A percentile compares a stretch with the other conserved stretches of the same genome.
Conservation (phyloP, 1,140 invertebrate species). For the Galleria mellonella region DNA sequence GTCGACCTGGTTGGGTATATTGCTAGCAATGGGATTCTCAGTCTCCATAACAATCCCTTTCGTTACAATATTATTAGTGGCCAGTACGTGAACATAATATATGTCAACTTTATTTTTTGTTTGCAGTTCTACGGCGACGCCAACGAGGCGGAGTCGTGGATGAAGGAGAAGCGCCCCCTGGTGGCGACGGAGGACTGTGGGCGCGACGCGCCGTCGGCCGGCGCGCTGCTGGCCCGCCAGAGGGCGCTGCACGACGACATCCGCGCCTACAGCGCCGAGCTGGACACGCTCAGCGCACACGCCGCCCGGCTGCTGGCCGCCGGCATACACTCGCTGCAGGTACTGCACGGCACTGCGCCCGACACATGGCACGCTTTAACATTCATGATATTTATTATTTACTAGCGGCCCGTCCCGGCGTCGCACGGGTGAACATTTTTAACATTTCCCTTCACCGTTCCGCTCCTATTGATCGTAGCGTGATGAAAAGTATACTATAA, state of each 20-base stretch:
- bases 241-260: slow-evolving; percentile 93
- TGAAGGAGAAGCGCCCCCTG: slow-evolving; percentile 93
- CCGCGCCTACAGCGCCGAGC: slow-evolving; percentile 91
- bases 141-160: slow-evolving; percentile 98
- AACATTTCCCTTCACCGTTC: too few species aligned
- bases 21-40: too few species aligned
- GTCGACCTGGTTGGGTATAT: too few species aligned
- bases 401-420: slow-evolving; percentile 91
- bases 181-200: slow-evolving; percentile 92
- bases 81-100: too few species aligned
- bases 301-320: slow-evolving; percentile 87
- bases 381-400: too few species aligned
- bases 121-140: slow-evolving; percentile 94
- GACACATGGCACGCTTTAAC: too few species aligned
- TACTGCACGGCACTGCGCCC: slow-evolving; percentile 19
- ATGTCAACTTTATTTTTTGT: slow-evolving; percentile 3
- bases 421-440: too few species aligned
- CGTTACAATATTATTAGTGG: too few species aligned
- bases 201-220: slow-evolving; percentile 91
- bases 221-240: slow-evolving; percentile 89
- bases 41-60: too few species aligned
- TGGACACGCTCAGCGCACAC: slow-evolving; percentile 89
- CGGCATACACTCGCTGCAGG: slow-evolving; percentile 85
- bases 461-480: too few species aligned
- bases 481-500: too few species aligned